These are phyloP conservation scores for Heteractis magnifica DNA, from an alignment of 92 coral and sea anemone genomes.

Conservation along the genomic window DNA sequence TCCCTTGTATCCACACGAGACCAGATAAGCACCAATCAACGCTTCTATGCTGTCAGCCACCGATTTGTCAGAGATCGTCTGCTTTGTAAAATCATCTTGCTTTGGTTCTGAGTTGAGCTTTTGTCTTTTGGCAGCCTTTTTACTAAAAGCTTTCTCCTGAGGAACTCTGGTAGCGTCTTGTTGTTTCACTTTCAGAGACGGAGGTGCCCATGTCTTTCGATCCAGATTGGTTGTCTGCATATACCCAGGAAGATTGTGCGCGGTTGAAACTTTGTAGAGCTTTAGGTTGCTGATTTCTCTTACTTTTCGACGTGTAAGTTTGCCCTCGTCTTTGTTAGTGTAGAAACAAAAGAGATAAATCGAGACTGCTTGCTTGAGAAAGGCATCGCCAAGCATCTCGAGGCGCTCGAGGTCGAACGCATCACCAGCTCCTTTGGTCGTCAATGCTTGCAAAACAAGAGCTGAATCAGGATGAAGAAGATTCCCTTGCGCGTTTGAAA, in stretches of 20 bases:
- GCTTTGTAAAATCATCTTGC: conserved; percentile 41
- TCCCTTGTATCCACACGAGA: conserved; percentile 83
- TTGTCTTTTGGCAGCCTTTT: background rate
- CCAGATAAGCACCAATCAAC: conserved; percentile 86
- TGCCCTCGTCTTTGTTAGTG: conserved; percentile 82
- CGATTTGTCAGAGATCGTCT: conserved; percentile 82
- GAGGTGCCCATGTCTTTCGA: conserved; percentile 76
- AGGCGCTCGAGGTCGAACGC: conserved; percentile 83
- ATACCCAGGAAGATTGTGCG: conserved; percentile 57
- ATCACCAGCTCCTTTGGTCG: conserved; percentile 76
- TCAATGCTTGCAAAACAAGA: conserved; percentile 76
- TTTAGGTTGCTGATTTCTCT: conserved; percentile 82
- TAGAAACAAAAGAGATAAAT: conserved; percentile 72
- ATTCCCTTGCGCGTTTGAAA: conserved; percentile 16
- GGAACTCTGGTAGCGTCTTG: background rate
- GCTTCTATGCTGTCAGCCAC: conserved; percentile 96
- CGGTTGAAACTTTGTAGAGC: conserved; percentile 62
- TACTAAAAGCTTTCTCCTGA: background rate
- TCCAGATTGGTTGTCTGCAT: conserved; percentile 66
- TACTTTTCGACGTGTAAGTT: conserved; percentile 74
- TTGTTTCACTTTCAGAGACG: conserved; percentile 27
- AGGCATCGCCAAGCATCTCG: conserved; percentile 98
- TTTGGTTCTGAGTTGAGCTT: conserved; percentile 6
- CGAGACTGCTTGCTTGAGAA: conserved; percentile 90
- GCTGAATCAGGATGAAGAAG: conserved; percentile 44